These are phyloP conservation scores for Aquatica leii DNA, from an alignment of 2,888 invertebrate genomes.

Conservation along the genomic window DNA sequence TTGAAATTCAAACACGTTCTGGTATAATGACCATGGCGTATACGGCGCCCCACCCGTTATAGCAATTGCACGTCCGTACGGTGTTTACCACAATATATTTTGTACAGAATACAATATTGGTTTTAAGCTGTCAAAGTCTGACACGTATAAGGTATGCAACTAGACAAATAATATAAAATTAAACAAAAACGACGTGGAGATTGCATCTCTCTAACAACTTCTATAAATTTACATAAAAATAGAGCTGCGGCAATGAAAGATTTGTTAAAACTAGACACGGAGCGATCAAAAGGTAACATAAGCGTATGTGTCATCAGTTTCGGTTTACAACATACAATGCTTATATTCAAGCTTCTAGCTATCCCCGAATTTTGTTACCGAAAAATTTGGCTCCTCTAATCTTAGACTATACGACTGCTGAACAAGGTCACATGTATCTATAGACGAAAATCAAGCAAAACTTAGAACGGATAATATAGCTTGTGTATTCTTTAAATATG, in stretches of 20 bases:
- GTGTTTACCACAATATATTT: constrained; percentile 34
- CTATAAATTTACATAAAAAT: constrained; percentile 28
- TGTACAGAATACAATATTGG: constrained; percentile 39
- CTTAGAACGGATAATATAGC: no score
- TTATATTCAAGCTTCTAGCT: not conserved
- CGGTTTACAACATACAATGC: constrained; percentile 17
- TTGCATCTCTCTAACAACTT: not conserved
- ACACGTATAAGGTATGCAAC: constrained; percentile 37
- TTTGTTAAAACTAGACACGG: constrained; percentile 11
- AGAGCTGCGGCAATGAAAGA: constrained; percentile 34
- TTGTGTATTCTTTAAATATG: no score
- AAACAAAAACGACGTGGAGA: constrained; percentile 2
- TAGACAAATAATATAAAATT: constrained; percentile 10
- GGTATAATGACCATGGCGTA: no score
- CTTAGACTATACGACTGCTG: no score
- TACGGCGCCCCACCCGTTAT: no score
- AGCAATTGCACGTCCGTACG: constrained; percentile 28
- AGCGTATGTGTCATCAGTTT: constrained; percentile 29
- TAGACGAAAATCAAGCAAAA: no score
- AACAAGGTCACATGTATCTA: no score
- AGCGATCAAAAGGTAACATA: constrained; percentile 10
- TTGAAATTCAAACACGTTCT: no score
- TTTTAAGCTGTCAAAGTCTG: constrained; percentile 41
- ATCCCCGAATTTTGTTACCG: no score
- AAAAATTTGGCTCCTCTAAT: not conserved